Evolutionary conservation across 2,113 vertebrate species (phyloP).

Genomic region (Serilophus lunatus): DNA sequence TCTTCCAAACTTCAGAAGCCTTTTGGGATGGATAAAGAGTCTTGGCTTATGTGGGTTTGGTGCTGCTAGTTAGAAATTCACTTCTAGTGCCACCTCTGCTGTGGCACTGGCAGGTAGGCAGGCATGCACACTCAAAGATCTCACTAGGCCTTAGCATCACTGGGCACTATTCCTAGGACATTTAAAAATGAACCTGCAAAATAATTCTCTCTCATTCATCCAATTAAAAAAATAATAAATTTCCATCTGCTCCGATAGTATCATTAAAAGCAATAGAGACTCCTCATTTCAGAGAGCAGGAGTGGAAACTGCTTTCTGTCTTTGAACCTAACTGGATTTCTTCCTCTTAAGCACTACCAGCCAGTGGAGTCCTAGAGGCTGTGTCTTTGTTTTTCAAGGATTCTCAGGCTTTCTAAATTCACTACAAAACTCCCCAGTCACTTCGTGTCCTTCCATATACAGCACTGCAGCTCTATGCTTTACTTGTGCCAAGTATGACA

Average conservation of each 20-base stretch:
- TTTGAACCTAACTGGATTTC: background rate
- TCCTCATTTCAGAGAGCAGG: background rate
- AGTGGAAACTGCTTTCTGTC: background rate
- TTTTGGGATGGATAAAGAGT: background rate
- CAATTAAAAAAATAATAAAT: background rate
- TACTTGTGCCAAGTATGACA: background rate
- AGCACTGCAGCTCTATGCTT: background rate
- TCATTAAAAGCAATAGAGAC: background rate
- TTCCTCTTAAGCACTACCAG: background rate
- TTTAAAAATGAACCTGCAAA: background rate
- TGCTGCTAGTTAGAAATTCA: background rate
- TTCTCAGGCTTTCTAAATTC: background rate
- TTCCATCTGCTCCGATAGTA: background rate
- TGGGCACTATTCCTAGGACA: background rate
- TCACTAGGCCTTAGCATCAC: background rate
- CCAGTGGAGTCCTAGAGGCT: background rate
- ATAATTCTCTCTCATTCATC: background rate
- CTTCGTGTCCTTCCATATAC: background rate
- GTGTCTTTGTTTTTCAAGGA: background rate
- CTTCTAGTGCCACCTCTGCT: background rate
- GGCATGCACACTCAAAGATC: background rate
- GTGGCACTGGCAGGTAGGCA: background rate
- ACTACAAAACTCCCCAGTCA: background rate
- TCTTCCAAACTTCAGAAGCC: background rate
- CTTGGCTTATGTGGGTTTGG: background rate